Evolutionary conservation across 2,113 vertebrate genomes (phyloP), one percentile per base, ranked within the genome.

Genomic region (Paramormyrops kingsleyae): DNA sequence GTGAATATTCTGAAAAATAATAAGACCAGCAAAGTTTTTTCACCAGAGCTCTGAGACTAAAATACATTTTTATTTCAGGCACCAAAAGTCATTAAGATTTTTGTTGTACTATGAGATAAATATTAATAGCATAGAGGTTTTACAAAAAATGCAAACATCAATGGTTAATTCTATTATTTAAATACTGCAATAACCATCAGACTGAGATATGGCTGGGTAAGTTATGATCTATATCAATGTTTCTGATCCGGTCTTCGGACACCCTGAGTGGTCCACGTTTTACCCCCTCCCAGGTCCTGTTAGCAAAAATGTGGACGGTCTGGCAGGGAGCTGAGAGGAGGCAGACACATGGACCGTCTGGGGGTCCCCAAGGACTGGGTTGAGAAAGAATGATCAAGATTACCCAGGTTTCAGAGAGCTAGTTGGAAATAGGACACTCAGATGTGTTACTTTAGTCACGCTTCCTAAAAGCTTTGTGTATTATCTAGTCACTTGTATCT

Each of bases 1-100:
- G 74, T 31, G 15, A 70, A 90, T 39, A 80, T 89, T 74, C 31
- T 70, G 66, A 49, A 35, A 31, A 80, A 88, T 50, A 91, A 80
- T 89, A 89, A 88, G 56, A 90, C 83, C 91, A 90, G 9, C 46
- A 88, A 88, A 90, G 39, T 56, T 88, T 88, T 90, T 31, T 90
- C 46, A 90, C 88, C 88, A 85, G 49, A 89, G 53, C 83, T 90
- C 84, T 62, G 50, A 87, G 66, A 77, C 84, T 90, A 90, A 90
- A 88, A 89, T 90, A 90, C 91, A 93, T 87, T 89, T 91, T 19
- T 88, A 90, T 90, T 91, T 89, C 52, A 89, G 44, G 44, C 44
- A 35, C 85, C 92, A 70, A 62, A 66, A 53, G 89, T 87, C 52
- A 91, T 92, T 47, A 88, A 88, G 90, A 88, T 88, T 70, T 66